phyloP scores from a whole-genome alignment of 1,140 invertebrate genomes.

The Atta colombica region DNA sequence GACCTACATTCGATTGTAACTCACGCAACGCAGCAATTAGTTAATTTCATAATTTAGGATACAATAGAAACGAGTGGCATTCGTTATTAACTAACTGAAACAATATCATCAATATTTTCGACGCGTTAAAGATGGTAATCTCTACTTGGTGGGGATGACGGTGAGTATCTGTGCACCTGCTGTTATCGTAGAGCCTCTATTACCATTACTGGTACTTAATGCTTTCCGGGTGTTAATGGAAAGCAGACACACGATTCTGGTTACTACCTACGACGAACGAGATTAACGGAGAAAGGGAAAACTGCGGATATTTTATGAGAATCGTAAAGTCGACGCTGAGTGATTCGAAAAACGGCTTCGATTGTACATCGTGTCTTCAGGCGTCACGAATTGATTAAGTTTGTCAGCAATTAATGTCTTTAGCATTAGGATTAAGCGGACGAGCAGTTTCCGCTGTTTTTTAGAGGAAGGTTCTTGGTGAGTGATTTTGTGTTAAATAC shows the following conservation, averaged over 20 bases:
- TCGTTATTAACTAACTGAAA: background rate
- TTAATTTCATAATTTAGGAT: slow-evolving; percentile 30
- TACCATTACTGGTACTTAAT: slow-evolving; percentile 65
- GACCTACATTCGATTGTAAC: slow-evolving; percentile 13
- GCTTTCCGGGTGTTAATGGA: slow-evolving; percentile 70
- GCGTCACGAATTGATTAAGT: slow-evolving; percentile 39
- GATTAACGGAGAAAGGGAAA: slow-evolving; percentile 35
- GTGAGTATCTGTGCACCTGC: slow-evolving; percentile 52
- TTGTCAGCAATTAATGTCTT: slow-evolving; percentile 6
- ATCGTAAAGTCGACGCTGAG: slow-evolving; percentile 52
- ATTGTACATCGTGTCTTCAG: background rate
- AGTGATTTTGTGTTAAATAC: slow-evolving; percentile 49
- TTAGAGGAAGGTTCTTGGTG: background rate
- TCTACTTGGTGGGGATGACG: background rate
- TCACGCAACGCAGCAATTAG: slow-evolving; percentile 32
- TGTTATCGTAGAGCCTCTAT: slow-evolving; percentile 68
- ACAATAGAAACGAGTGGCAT: background rate
- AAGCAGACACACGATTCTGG: slow-evolving; percentile 53
- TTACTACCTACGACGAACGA: background rate
- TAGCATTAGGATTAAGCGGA: background rate
- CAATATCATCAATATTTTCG: background rate
- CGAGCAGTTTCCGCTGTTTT: background rate
- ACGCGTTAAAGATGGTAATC: slow-evolving; percentile 5
- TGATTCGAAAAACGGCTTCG: slow-evolving; percentile 16
- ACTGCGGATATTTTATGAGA: slow-evolving; percentile 41